Conservation (phyloP, 2,113 vertebrate genomes). For the Rafetus swinhoei region DNA sequence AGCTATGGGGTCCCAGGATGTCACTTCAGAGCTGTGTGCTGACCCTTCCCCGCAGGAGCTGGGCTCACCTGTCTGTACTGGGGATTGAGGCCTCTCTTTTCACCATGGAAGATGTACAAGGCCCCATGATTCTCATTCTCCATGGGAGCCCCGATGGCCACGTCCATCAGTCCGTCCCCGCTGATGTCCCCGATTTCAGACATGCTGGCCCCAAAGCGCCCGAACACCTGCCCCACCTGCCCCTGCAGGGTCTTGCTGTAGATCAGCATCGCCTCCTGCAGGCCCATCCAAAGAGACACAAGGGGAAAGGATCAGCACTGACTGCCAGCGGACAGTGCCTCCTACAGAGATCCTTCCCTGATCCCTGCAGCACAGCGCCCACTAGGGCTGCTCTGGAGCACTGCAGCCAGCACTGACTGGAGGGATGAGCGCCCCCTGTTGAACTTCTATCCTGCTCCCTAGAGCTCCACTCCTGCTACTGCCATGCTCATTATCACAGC, state of each 20-base stretch:
- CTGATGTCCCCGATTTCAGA: constrained; percentile 80
- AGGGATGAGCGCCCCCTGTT: too few species aligned
- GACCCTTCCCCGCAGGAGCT: accelerated
- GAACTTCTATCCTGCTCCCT: too few species aligned
- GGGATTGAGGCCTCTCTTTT: constrained; percentile 17
- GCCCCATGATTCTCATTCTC: constrained; percentile 82
- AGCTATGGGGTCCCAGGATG: not conserved
- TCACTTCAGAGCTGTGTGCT: too few species aligned
- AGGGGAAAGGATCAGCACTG: too few species aligned
- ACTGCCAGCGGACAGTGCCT: too few species aligned
- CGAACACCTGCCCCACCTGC: constrained; percentile 62
- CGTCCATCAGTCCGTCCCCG: constrained; percentile 81
- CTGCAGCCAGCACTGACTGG: not conserved
- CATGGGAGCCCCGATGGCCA: constrained; percentile 86
- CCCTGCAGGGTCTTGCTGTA: constrained; percentile 40
- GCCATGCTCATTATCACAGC: too few species aligned
- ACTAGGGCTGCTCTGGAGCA: constrained; percentile 17
- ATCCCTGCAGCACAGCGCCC: too few species aligned
- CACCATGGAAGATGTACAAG: constrained; percentile 85
- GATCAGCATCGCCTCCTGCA: constrained; percentile 1
- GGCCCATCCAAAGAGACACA: not conserved
- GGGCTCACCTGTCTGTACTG: constrained; percentile 77
- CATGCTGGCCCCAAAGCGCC: constrained; percentile 84
- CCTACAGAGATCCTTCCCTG: too few species aligned
- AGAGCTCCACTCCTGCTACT: too few species aligned